Evolutionary conservation across 2,888 invertebrate species (phyloP).

Genomic region (Drosophila greeni): DNA sequence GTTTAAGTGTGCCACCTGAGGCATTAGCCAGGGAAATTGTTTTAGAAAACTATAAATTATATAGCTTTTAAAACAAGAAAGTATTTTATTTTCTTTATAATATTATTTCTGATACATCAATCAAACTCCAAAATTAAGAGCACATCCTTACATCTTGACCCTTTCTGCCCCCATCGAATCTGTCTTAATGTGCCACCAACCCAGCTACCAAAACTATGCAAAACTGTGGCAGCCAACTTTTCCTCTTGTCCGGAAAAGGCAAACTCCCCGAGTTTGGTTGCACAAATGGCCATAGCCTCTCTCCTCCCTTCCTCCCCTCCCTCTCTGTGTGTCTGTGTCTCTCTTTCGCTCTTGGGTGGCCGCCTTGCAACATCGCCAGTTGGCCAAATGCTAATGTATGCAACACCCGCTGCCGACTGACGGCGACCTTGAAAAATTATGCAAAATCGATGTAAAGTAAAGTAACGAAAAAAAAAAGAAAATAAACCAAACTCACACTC

Average conservation of each 20-base stretch:
- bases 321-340: neutral
- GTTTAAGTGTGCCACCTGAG: constrained; percentile 5
- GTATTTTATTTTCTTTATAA: neutral
- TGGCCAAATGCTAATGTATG: constrained; percentile 74
- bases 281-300: constrained; percentile 48
- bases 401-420: constrained; percentile 71
- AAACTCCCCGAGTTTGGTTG: constrained; percentile 48
- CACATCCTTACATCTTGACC: neutral
- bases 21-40: too few species aligned
- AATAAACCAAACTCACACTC: constrained; percentile 44
- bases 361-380: constrained; percentile 61
- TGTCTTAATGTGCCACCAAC: constrained; percentile 34
- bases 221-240: constrained; percentile 69
- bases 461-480: constrained; percentile 34
- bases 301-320: neutral
- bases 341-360: constrained; percentile 39
- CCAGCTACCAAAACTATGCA: constrained; percentile 23
- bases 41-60: too few species aligned
- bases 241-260: constrained; percentile 43
- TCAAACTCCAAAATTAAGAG: neutral
- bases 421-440: constrained; percentile 78
- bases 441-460: constrained; percentile 76
- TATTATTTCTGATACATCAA: neutral
- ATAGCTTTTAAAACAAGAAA: too few species aligned
- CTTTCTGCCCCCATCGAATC: constrained; percentile 10